Conservation (phyloP, 2,888 invertebrate species). For the Oasisia sp. region DNA sequence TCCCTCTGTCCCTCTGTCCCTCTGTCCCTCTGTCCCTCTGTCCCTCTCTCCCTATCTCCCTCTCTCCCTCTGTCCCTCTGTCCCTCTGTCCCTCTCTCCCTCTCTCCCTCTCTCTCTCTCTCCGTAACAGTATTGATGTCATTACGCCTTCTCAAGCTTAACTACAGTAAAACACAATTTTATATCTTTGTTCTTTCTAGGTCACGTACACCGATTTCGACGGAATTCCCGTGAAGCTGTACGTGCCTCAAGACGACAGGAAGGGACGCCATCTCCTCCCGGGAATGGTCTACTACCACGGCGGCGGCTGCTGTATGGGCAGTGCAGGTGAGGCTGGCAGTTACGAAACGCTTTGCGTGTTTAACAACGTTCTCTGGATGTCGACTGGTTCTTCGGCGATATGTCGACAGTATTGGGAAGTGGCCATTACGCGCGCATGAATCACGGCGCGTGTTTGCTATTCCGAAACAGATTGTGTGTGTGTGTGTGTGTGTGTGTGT, state of each 20-base stretch:
- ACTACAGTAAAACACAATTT: not conserved
- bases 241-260: not conserved
- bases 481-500: no score
- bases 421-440: no score
- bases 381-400: not conserved
- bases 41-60: no score
- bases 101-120: no score
- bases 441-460: no score
- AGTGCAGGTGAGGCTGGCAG: not conserved
- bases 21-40: no score
- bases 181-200: not conserved
- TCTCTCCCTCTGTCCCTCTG: no score
- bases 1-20: no score
- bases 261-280: not conserved
- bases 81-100: no score
- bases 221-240: slow-evolving; percentile 18
- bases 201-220: slow-evolving; percentile 8
- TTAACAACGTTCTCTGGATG: not conserved
- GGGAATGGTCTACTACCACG: slow-evolving; percentile 24
- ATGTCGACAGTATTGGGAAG: not conserved
- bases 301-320: slow-evolving; percentile 21
- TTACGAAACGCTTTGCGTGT: not conserved
- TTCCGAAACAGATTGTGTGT: no score
- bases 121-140: no score
- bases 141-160: no score